phyloP scores from a whole-genome alignment of 2,113 vertebrate genomes.

The Cochlearius cochlearius region DNA sequence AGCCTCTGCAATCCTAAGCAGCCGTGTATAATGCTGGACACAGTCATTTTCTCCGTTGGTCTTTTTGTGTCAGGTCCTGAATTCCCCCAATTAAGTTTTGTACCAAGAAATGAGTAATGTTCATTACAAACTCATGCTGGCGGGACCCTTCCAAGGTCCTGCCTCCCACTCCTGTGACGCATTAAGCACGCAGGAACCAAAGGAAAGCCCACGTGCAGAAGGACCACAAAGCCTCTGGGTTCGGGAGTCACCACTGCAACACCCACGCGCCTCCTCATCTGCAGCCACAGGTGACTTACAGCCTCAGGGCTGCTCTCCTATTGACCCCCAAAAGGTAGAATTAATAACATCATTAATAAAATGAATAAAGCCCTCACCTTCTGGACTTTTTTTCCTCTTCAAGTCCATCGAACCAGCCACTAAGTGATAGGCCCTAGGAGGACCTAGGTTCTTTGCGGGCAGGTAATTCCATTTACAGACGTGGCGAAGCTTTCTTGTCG shows the following conservation, averaged over 20 bases:
- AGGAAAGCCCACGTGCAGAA: not conserved
- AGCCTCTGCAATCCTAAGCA: not conserved
- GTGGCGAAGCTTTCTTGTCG: rapidly evolving
- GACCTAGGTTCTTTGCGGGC: not conserved
- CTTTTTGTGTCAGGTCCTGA: not conserved
- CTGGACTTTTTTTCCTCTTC: not conserved
- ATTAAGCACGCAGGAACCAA: not conserved
- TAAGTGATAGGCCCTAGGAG: not conserved
- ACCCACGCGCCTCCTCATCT: rapidly evolving
- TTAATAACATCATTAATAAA: not conserved
- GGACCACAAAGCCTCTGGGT: not conserved
- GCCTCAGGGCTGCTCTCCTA: not conserved
- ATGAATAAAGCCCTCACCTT: not conserved
- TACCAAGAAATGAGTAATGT: not conserved
- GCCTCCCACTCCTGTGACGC: not conserved
- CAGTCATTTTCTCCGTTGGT: not conserved
- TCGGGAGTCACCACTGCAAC: rapidly evolving
- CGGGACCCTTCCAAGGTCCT: not conserved
- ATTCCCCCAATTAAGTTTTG: not conserved
- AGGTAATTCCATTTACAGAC: not conserved
- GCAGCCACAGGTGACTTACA: not conserved
- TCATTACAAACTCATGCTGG: not conserved
- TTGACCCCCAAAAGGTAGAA: not conserved
- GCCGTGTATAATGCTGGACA: not conserved
- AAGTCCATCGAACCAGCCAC: not conserved